A percentile compares a stretch with the other conserved stretches of the same genome.
These are phyloP conservation scores for Euproctis similis DNA, from an alignment of 2,888 invertebrate species.

Conservation along the genomic window DNA sequence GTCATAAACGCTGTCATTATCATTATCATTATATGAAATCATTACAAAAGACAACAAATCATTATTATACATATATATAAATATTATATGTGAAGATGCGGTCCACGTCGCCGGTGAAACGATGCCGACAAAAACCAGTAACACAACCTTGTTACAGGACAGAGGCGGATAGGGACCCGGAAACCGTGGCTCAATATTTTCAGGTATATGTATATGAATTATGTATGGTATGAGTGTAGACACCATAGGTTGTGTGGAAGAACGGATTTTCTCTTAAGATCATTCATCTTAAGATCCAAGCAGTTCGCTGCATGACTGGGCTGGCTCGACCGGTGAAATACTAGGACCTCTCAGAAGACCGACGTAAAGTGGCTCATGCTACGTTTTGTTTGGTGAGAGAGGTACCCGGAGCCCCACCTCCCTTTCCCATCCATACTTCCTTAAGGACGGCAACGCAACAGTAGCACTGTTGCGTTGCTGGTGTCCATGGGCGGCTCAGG, in stretches of 20 bases:
- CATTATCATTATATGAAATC: slow-evolving; percentile 4
- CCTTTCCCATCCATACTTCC: too few species aligned
- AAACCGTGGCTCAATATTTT: slow-evolving; percentile 54
- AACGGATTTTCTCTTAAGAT: too few species aligned
- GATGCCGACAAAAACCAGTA: slow-evolving; percentile 30
- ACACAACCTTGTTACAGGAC: slow-evolving; percentile 31
- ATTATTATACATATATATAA: slow-evolving; percentile 6
- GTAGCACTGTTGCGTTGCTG: too few species aligned
- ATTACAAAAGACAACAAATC: slow-evolving; percentile 19
- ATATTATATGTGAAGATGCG: slow-evolving; percentile 30
- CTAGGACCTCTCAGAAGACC: too few species aligned
- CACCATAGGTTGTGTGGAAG: slow-evolving; percentile 12
- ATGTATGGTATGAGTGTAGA: slow-evolving; percentile 14
- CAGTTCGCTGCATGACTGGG: too few species aligned
- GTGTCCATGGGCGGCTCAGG: too few species aligned
- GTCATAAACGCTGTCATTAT: slow-evolving; percentile 11
- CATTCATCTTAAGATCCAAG: not conserved
- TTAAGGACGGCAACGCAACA: too few species aligned
- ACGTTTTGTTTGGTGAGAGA: too few species aligned
- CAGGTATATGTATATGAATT: slow-evolving; percentile 43
- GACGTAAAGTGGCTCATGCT: too few species aligned
- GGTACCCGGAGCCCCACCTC: too few species aligned
- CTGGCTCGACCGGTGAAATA: too few species aligned
- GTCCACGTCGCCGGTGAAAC: slow-evolving; percentile 31
- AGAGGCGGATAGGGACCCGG: slow-evolving; percentile 43